Evolutionary conservation across 2,888 invertebrate genomes (phyloP).

Genomic region (Pachymerium ferrugineum): DNA sequence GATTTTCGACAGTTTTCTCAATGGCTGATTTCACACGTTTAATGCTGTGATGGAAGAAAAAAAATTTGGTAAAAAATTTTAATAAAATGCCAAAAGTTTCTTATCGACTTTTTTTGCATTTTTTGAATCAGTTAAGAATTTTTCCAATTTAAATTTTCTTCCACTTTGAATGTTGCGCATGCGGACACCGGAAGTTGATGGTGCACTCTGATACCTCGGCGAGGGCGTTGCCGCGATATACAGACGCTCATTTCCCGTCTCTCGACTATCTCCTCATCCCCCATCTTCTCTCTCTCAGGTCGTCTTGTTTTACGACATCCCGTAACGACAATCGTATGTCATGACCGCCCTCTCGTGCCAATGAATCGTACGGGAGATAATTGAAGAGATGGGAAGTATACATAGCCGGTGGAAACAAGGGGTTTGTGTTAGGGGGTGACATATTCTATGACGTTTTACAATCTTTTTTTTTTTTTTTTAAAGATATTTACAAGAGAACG

Average conservation of each 20-base stretch:
- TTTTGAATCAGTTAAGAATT: neutral
- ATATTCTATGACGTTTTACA: too few species aligned
- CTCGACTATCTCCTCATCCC: neutral
- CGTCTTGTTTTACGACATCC: conserved; percentile 8
- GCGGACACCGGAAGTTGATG: conserved; percentile 5
- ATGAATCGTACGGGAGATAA: neutral
- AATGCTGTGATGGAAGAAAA: neutral
- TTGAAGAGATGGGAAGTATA: neutral
- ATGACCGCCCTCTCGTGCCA: neutral
- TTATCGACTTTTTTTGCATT: neutral
- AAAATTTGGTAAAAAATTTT: neutral
- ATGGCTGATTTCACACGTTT: too few species aligned
- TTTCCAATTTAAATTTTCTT: conserved; percentile 2
- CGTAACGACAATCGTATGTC: conserved; percentile 9
- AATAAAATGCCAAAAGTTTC: neutral
- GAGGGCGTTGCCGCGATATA: neutral
- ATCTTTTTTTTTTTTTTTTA: too few species aligned
- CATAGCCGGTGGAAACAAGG: too few species aligned
- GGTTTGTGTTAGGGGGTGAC: too few species aligned
- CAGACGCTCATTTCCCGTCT: neutral
- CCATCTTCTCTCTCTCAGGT: neutral
- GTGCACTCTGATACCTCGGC: neutral
- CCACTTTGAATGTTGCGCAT: neutral
- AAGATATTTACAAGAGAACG: too few species aligned
- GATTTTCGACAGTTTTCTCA: neutral